Conservation (phyloP, 2,113 vertebrate genomes). For the Otolemur garnettii region DNA sequence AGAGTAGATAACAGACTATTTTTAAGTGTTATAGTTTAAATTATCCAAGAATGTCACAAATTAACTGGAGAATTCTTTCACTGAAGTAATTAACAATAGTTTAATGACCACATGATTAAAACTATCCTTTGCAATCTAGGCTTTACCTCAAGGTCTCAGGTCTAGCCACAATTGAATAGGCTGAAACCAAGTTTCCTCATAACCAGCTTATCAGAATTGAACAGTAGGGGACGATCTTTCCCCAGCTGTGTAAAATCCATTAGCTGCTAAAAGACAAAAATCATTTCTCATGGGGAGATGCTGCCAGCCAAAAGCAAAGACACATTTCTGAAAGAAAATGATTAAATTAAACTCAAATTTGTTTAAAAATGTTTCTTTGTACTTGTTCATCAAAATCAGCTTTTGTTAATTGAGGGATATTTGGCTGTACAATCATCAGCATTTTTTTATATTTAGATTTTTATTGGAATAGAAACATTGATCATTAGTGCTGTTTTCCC, state of each 20-base stretch:
- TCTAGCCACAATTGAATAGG: not conserved
- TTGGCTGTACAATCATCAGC: not conserved
- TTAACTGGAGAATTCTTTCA: not conserved
- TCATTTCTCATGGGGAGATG: not conserved
- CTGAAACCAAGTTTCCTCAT: slow-evolving; percentile 2
- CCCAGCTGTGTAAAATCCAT: slow-evolving; percentile 75
- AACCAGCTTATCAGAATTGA: slow-evolving; percentile 72
- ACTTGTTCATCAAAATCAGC: slow-evolving; percentile 33
- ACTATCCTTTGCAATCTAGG: not conserved
- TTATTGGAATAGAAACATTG: not conserved
- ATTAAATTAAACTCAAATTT: slow-evolving; percentile 50
- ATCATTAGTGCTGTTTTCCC: not conserved
- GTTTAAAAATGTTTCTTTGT: slow-evolving; percentile 23
- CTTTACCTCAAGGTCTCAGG: not conserved
- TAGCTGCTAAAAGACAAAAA: slow-evolving; percentile 11
- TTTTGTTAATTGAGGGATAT: slow-evolving; percentile 11
- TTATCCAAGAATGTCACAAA: not conserved
- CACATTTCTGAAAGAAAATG: not conserved
- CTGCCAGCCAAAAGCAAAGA: slow-evolving; percentile 46
- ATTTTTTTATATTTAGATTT: slow-evolving; percentile 36
- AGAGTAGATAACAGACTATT: not conserved
- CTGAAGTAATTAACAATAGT: slow-evolving; percentile 45
- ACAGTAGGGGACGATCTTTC: slow-evolving; percentile 91
- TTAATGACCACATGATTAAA: not conserved
- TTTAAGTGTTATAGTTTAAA: slow-evolving; percentile 2